Evolutionary conservation across 2,888 invertebrate species (phyloP), one percentile per base, ranked within the genome.

Genomic region (Tinea trinotella): DNA sequence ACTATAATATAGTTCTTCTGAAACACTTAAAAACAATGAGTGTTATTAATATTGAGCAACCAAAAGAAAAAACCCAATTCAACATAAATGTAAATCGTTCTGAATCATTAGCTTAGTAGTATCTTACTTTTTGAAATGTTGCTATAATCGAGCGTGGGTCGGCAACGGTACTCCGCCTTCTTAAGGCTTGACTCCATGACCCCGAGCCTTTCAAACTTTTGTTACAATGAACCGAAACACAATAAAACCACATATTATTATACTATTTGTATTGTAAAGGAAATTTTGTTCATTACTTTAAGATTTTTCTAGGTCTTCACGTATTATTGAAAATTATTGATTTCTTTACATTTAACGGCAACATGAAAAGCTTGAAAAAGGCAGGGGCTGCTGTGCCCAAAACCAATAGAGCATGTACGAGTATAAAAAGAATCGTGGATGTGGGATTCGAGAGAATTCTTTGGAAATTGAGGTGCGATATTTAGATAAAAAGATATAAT

Each of bases 141-240:
- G 60, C 60, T 61, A 58, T 60, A 57, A 58, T 59, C 58, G 57
- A 59, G 61, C 61, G 63, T 61, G 59, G 62, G 62, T 61, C 63
- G 62, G 60, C 61, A 67, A 68, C 69, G 65, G 68, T 67, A 65
- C 56, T 48, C 58, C 64, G 65, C 67, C 68, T 64, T 56, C 62
- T 63, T 62, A 57, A 55, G 55, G 55, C 59, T 57, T 55, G 40
- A 18, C 54, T 46, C 49, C 49, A 20, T 49, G 49, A 49, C 50
- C 50, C 15, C 18, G 50, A 18, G 50, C 18, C 50, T 22, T 12
- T 24, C 4, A 50, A 50, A 48, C 13, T 40, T 46, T 46, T 19
- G 18, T 46, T 46, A 46, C 46, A 46, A 46, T 46, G 40, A 40
- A 13, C 40, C 13, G 40, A 2, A 40, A 40, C 40, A 40, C 40